Evolutionary conservation across 2,113 vertebrate genomes (phyloP).

Genomic region (Nestor notabilis): DNA sequence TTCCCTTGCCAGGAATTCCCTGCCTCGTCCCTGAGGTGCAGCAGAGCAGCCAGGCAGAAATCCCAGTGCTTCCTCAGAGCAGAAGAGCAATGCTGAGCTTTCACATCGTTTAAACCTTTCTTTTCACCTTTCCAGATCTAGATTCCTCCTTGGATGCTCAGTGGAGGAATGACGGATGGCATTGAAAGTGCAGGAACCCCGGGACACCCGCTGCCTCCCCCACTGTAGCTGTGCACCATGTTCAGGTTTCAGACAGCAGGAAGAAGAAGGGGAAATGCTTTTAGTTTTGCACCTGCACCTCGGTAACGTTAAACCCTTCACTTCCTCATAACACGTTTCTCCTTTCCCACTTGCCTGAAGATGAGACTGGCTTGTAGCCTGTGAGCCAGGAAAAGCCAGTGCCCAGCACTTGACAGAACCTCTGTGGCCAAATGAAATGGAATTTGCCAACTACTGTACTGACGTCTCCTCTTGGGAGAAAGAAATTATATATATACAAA

Average conservation of each 20-base stretch:
- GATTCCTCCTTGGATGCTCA: neutral
- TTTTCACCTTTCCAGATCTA: slow-evolving; percentile 61
- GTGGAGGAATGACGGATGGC: neutral
- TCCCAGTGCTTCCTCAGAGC: neutral
- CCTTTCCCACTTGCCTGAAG: neutral
- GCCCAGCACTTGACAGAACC: neutral
- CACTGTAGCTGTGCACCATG: neutral
- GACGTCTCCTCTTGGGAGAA: neutral
- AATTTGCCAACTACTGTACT: neutral
- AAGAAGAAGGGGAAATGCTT: neutral
- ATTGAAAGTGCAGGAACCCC: neutral
- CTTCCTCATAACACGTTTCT: neutral
- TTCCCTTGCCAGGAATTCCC: neutral
- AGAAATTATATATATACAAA: neutral
- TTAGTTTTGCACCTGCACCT: slow-evolving; percentile 71
- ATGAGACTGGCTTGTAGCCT: neutral
- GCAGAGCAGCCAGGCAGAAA: neutral
- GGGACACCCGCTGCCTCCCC: neutral
- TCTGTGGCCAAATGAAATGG: neutral
- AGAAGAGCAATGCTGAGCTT: neutral
- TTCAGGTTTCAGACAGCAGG: neutral
- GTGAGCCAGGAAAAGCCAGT: neutral
- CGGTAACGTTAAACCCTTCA: slow-evolving; percentile 6
- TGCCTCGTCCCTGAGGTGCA: neutral
- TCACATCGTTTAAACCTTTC: neutral